Conservation (phyloP, 2,113 vertebrate genomes). For the Strigops habroptila region DNA sequence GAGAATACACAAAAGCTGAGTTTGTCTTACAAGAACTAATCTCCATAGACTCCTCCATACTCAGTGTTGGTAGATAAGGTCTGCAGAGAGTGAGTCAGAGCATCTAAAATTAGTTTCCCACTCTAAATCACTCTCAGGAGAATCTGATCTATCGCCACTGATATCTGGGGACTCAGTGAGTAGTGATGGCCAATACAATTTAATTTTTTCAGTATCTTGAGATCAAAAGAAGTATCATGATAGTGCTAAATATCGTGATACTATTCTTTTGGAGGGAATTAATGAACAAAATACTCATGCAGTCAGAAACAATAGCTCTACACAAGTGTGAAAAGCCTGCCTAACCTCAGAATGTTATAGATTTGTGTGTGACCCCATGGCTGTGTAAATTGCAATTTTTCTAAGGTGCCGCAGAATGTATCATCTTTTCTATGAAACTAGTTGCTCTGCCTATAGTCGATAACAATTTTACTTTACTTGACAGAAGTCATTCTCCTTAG, state of each 20-base stretch:
- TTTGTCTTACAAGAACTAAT: not conserved
- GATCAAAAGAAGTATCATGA: not conserved
- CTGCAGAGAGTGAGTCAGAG: not conserved
- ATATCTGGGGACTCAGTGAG: not conserved
- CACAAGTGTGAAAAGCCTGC: not conserved
- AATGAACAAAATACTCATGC: not conserved
- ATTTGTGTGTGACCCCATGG: not conserved
- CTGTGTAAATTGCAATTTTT: not conserved
- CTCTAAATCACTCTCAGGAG: not conserved
- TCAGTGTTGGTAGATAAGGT: not conserved
- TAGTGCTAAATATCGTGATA: not conserved
- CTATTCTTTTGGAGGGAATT: not conserved
- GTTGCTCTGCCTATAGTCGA: not conserved
- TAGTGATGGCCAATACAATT: not conserved
- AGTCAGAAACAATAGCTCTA: not conserved
- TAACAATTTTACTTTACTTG: not conserved
- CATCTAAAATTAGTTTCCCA: not conserved
- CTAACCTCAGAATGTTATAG: not conserved
- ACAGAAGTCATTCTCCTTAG: not conserved
- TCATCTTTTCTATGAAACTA: not conserved
- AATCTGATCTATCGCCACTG: not conserved
- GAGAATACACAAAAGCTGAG: not conserved
- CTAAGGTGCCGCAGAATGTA: not conserved
- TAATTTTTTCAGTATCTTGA: not conserved
- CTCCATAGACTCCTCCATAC: not conserved